Evolutionary conservation across 2,888 invertebrate species (phyloP).

Genomic region (Oligia strigilis): DNA sequence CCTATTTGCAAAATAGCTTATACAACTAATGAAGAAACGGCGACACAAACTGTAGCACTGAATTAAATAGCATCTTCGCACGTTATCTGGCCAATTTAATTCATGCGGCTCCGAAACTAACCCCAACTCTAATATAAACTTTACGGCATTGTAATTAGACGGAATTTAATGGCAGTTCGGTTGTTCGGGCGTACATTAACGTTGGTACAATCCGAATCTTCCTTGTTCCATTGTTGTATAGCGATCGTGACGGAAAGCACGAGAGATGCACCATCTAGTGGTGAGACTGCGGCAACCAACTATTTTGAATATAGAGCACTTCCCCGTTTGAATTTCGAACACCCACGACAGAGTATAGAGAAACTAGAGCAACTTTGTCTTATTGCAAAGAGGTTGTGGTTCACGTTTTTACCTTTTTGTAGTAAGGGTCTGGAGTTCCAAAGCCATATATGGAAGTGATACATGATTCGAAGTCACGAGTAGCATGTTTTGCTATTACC

Average conservation of each 20-base stretch:
- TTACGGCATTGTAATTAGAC: conserved; percentile 39
- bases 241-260: conserved; percentile 77
- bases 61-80: conserved; percentile 70
- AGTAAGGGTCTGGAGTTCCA: neutral
- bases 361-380: conserved; percentile 33
- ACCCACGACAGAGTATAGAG: conserved; percentile 41
- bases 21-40: conserved; percentile 72
- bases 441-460: conserved; percentile 19
- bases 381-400: conserved; percentile 31
- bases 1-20: conserved; percentile 67
- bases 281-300: conserved; percentile 69
- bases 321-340: conserved; percentile 65
- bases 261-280: conserved; percentile 71
- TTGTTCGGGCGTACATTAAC: conserved; percentile 30
- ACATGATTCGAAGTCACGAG: conserved; percentile 32
- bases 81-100: conserved; percentile 65
- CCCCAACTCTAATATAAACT: conserved; percentile 35
- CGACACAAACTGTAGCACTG: conserved; percentile 66
- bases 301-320: conserved; percentile 71
- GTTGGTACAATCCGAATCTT: conserved; percentile 66
- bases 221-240: conserved; percentile 79
- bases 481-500: neutral
- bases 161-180: conserved; percentile 33
- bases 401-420: conserved; percentile 9
- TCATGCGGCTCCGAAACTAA: conserved; percentile 20